A percentile compares a stretch with the other conserved stretches of the same genome.
phyloP scores from a whole-genome alignment of 2,113 vertebrate species.

The Redunca redunca region DNA sequence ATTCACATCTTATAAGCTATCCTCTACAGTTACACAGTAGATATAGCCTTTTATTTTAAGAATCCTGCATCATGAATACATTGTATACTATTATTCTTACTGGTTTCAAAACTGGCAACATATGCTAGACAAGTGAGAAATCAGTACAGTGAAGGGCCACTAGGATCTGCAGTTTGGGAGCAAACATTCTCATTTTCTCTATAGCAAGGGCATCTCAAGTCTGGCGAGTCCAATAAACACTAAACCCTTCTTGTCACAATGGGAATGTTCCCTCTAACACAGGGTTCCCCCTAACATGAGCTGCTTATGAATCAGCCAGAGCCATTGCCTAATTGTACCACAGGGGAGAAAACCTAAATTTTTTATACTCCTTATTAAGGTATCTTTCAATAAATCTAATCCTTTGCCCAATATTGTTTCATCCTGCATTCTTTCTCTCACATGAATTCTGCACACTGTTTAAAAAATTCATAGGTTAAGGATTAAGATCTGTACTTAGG shows the following conservation, averaged over 20 bases:
- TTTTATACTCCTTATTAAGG: neutral
- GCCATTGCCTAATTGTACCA: neutral
- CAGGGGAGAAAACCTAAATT: neutral
- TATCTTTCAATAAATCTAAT: neutral
- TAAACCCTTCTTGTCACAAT: neutral
- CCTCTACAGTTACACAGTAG: neutral
- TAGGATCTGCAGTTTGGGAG: neutral
- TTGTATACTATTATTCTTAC: neutral
- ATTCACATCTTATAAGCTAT: neutral
- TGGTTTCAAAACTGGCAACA: neutral
- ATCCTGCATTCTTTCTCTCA: neutral
- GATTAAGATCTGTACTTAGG: neutral
- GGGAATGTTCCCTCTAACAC: neutral
- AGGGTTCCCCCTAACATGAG: neutral
- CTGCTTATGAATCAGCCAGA: neutral
- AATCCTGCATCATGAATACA: neutral
- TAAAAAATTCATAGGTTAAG: neutral
- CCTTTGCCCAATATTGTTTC: neutral
- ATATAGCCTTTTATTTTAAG: neutral
- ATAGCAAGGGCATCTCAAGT: neutral
- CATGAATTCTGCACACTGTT: neutral
- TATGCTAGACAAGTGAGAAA: neutral
- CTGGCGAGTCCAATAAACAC: neutral
- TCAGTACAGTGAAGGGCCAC: neutral
- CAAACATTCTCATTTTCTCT: neutral